phyloP scores from a whole-genome alignment of 2,113 vertebrate species.

The Lagopus leucura region DNA sequence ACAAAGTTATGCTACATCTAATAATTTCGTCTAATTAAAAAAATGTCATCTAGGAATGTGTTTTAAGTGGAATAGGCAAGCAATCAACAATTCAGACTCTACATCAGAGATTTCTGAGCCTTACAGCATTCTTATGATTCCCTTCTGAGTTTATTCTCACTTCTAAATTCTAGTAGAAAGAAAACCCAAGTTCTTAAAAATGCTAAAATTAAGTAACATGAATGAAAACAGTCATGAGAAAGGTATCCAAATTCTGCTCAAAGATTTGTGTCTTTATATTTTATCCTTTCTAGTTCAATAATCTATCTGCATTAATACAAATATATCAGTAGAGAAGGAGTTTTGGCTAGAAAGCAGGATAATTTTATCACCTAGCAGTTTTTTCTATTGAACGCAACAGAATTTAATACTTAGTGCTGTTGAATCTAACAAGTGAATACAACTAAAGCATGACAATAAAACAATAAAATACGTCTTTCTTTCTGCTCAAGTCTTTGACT shows the following conservation, averaged over 20 bases:
- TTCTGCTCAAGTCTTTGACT: neutral
- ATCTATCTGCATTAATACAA: neutral
- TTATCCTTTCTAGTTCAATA: neutral
- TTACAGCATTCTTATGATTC: neutral
- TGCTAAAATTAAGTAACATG: neutral
- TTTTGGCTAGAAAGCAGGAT: neutral
- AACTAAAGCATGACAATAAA: neutral
- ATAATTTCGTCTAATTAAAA: neutral
- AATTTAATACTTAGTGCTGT: neutral
- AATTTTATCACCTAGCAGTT: neutral
- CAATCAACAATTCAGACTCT: slow-evolving; percentile 3
- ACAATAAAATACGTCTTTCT: neutral
- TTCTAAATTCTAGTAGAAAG: neutral
- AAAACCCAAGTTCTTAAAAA: neutral
- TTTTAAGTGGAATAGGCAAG: neutral
- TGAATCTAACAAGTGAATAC: neutral
- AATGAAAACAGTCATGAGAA: neutral
- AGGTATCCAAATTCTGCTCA: neutral
- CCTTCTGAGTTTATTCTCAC: neutral
- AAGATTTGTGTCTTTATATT: neutral
- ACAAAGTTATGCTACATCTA: neutral
- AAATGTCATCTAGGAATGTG: neutral
- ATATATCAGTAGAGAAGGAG: neutral
- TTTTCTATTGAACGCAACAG: neutral
- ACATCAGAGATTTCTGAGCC: neutral